Conservation (phyloP, 2,797 vertebrate genomes). For the Lacerta viridis region DNA sequence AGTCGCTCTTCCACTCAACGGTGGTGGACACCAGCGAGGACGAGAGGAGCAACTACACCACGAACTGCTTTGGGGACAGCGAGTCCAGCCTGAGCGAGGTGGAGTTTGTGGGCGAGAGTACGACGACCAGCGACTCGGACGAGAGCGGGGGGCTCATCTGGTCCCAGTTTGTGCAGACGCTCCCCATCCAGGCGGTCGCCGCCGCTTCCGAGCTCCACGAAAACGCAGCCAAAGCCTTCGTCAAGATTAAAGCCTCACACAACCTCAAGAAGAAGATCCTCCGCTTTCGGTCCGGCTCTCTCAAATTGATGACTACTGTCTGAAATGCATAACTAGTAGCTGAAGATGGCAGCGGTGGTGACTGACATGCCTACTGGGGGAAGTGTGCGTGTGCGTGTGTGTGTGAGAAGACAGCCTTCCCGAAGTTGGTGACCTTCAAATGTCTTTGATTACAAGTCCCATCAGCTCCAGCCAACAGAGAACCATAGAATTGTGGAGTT, state of each 20-base stretch:
- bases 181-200: slow-evolving; percentile 78
- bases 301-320: slow-evolving; percentile 97
- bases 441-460: no score
- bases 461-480: no score
- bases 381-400: not conserved
- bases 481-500: no score
- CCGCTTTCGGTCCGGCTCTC: slow-evolving; percentile 91
- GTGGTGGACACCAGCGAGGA: slow-evolving; percentile 95
- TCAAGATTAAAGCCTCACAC: slow-evolving; percentile 96
- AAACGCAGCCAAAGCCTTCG: slow-evolving; percentile 86
- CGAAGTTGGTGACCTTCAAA: no score
- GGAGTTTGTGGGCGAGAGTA: slow-evolving; percentile 88
- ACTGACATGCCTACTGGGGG: not conserved
- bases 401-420: not conserved
- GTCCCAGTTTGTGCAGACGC: slow-evolving; percentile 88
- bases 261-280: slow-evolving; percentile 98
- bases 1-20: slow-evolving; percentile 94
- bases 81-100: slow-evolving; percentile 91
- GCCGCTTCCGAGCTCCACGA: slow-evolving; percentile 79
- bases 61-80: slow-evolving; percentile 94
- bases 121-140: slow-evolving; percentile 88
- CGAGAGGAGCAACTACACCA: slow-evolving; percentile 92
- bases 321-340: slow-evolving; percentile 69
- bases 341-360: not conserved
- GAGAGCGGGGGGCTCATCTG: slow-evolving; percentile 87